phyloP scores from a whole-genome alignment of 2,113 vertebrate species.

The Pluvianellus socialis region DNA sequence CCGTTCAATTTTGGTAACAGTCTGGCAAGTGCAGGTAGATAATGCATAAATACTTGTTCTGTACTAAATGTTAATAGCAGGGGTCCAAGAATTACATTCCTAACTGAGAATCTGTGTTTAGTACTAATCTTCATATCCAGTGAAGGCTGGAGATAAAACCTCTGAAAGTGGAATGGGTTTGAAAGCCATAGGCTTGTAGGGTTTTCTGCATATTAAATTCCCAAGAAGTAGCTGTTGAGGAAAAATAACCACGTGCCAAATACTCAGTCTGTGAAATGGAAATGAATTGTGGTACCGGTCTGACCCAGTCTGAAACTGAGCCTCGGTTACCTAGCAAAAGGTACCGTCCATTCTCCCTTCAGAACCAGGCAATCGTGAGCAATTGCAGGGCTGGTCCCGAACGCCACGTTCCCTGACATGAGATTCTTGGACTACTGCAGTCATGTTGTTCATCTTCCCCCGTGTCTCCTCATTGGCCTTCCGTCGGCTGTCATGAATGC shows the following conservation, averaged over 20 bases:
- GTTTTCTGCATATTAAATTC: neutral
- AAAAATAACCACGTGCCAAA: neutral
- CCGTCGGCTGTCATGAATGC: conserved; percentile 37
- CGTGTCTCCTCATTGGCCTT: conserved; percentile 65
- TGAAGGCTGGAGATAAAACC: neutral
- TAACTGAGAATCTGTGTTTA: neutral
- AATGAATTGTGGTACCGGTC: neutral
- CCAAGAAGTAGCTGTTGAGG: neutral
- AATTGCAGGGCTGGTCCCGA: neutral
- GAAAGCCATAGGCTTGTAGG: neutral
- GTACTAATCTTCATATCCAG: neutral
- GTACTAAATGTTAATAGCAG: conserved; percentile 60
- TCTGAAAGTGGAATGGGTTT: neutral
- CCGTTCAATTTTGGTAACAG: conserved; percentile 98
- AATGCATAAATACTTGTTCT: conserved; percentile 31
- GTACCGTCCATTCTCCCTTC: neutral
- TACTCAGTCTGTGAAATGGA: neutral
- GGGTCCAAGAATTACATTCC: conserved; percentile 77
- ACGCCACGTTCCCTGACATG: neutral
- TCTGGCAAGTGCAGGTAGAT: conserved; percentile 96
- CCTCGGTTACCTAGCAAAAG: neutral
- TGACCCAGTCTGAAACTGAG: neutral
- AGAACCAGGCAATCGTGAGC: neutral
- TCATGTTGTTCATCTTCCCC: conserved; percentile 49
- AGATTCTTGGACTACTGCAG: conserved; percentile 81